Base-by-base conservation (phyloP, 1,140 invertebrate genomes). In the Drosophila arizonae region DNA sequence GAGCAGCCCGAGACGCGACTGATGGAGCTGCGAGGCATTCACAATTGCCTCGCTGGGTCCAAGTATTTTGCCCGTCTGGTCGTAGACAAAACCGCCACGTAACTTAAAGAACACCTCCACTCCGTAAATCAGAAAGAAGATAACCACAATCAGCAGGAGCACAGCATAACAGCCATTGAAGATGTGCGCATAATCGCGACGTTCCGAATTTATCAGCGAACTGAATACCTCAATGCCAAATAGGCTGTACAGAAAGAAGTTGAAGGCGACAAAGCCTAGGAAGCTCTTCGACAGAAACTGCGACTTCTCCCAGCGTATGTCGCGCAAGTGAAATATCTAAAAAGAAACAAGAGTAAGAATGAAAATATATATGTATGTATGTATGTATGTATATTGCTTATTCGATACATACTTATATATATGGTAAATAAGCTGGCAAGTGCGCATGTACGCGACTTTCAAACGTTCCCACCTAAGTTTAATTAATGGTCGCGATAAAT, bases 41-140 rank as follows among this genome's bases (percentile, higher is more conserved):
- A 97, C 95, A 90, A 95, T 91, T 2, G 88, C 81, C 75, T 91
- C 91, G 46, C 84, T 91, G 61, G 86, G 90, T 39, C 90, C 86
- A 1, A 90, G 68, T 26, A 79, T 84, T 61, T 88, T 90, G 55
- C 90, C 88, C 57, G 79, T 89, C 63, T 84, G 81, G 63, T 92
- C 90, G 39, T 92, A 90, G 4, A 93, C 92, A 54, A 93, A 93
- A 57, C 92, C 93, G 33, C 93, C 93, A 50, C 93, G 92, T 92
- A 98, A 96, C 94, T 98, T 98, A 90, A 98, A 98, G 91, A 96
- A 98, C 2, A 98, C 97, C 93, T 98, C 97, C 9, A 98, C 96
- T 26, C 97, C 97, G 92, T 98, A 99, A 61, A 98, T 97, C 36
- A 99, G 94, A 92, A 98, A 98, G 92, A 98, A 98, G 6, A 98